Conservation (phyloP, 1,140 invertebrate genomes). For the Hestina assimilis region DNA sequence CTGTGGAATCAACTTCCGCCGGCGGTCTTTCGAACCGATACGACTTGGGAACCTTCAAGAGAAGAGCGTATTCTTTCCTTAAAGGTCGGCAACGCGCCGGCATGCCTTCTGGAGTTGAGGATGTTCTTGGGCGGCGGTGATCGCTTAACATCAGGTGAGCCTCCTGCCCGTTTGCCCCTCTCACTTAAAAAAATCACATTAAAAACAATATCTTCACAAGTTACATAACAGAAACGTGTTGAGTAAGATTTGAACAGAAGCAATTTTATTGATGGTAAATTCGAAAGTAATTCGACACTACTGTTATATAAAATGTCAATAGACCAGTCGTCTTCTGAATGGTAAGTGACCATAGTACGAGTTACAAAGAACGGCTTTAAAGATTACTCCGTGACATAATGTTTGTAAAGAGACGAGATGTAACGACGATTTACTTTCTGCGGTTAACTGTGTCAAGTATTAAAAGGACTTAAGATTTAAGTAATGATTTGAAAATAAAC, state of each 20-base stretch:
- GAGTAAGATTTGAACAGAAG: conserved; percentile 36
- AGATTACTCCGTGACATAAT: conserved; percentile 33
- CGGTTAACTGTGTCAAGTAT: conserved; percentile 36
- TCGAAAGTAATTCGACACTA: conserved; percentile 41
- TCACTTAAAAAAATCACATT: not conserved
- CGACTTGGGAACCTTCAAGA: too few species aligned
- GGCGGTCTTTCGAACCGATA: too few species aligned
- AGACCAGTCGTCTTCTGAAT: conserved; percentile 2
- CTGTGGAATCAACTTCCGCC: too few species aligned
- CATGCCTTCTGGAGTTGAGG: too few species aligned
- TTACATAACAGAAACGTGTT: conserved; percentile 33
- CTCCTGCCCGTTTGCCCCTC: not conserved
- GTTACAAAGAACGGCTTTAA: conserved; percentile 3
- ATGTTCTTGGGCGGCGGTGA: too few species aligned
- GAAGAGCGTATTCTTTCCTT: too few species aligned
- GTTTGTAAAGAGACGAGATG: conserved; percentile 17
- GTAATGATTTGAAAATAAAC: conserved; percentile 6
- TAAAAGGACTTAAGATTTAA: conserved; percentile 9
- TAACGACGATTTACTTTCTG: conserved; percentile 39
- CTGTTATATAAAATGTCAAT: conserved; percentile 38
- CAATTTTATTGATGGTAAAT: conserved; percentile 47
- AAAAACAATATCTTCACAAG: conserved; percentile 1
- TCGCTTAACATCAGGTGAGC: too few species aligned
- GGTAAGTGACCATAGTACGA: conserved; percentile 12
- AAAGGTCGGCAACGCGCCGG: too few species aligned